These are phyloP conservation scores for Drosophila takahashii DNA, from an alignment of 1,140 invertebrate genomes.

Conservation along the genomic window DNA sequence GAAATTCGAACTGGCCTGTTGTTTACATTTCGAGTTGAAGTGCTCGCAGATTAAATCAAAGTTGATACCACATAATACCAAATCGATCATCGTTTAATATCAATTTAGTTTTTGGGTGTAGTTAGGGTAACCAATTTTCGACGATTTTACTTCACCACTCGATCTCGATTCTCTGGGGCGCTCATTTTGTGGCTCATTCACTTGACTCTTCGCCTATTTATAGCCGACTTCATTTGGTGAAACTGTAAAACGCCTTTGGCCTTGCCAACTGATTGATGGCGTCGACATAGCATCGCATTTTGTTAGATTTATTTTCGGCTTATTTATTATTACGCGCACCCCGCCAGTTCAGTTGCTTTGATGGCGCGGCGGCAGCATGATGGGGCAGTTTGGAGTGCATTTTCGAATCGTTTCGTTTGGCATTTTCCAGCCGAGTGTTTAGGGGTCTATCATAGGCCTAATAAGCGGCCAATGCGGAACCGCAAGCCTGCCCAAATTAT, in stretches of 20 bases:
- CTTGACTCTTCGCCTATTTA: constrained; percentile 76
- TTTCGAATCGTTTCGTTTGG: constrained; percentile 54
- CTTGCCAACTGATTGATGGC: constrained; percentile 73
- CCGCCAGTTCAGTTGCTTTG: constrained; percentile 53
- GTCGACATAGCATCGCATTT: constrained; percentile 67
- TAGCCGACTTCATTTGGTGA: constrained; percentile 66
- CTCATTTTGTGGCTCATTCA: constrained; percentile 64
- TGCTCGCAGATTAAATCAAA: no score
- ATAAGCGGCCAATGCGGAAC: constrained; percentile 77
- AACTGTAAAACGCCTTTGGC: constrained; percentile 79
- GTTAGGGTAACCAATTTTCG: constrained; percentile 15
- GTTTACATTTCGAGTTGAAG: no score
- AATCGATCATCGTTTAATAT: no score
- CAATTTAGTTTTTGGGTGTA: no score
- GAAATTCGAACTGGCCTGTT: no score
- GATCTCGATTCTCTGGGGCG: constrained; percentile 25
- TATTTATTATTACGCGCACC: constrained; percentile 59
- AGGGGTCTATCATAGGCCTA: constrained; percentile 67
- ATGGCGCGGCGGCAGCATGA: constrained; percentile 60
- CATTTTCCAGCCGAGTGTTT: constrained; percentile 25
- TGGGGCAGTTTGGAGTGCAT: constrained; percentile 75
- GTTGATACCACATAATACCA: no score
- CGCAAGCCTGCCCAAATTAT: constrained; percentile 73
- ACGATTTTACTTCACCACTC: background rate
- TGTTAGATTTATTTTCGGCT: constrained; percentile 79